A percentile compares a stretch with the other conserved stretches of the same genome.
Evolutionary conservation across 2,888 invertebrate species (phyloP).

Genomic region (Cantharis nigra): DNA sequence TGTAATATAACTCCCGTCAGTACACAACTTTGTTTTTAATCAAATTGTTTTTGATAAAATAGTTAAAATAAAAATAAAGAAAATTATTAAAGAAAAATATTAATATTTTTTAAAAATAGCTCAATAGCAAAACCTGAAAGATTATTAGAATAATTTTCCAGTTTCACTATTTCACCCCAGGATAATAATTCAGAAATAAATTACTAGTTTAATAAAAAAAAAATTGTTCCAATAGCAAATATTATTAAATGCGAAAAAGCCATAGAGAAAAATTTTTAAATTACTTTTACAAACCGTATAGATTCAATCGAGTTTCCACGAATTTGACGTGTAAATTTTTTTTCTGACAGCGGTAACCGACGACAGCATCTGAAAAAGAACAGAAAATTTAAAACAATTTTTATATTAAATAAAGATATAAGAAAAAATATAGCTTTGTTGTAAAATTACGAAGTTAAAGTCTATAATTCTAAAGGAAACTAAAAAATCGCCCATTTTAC

Average conservation of each 20-base stretch:
- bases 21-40: background rate
- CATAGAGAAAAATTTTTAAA: background rate
- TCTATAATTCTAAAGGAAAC: background rate
- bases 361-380: background rate
- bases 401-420: background rate
- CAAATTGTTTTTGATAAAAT: background rate
- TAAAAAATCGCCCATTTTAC: conserved; percentile 18
- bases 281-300: background rate
- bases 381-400: background rate
- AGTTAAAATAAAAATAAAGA: background rate
- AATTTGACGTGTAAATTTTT: background rate
- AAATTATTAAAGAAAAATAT: background rate
- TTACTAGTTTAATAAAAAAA: background rate
- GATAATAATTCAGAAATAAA: background rate
- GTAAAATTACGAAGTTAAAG: background rate
- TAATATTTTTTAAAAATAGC: background rate
- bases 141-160: background rate
- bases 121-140: background rate
- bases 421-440: background rate
- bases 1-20: background rate
- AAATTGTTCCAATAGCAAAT: background rate
- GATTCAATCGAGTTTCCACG: background rate
- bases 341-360: background rate
- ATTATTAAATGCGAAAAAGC: background rate
- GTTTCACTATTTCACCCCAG: too few species aligned